phyloP scores from a whole-genome alignment of 2,888 invertebrate genomes.

The Acrobasis consociella region DNA sequence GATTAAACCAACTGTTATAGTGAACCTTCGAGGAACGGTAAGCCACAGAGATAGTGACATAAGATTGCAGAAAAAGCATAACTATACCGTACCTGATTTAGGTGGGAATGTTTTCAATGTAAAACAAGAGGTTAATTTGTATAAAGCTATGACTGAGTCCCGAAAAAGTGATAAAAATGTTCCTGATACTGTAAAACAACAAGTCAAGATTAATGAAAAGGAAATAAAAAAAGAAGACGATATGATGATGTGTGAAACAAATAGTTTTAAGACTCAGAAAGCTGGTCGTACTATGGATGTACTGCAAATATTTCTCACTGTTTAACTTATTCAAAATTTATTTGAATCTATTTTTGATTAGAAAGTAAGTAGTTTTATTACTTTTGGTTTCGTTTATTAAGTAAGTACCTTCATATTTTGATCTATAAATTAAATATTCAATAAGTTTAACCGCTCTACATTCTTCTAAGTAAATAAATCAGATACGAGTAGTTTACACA shows the following conservation, averaged over 20 bases:
- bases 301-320: constrained; percentile 63
- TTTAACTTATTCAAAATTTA: constrained; percentile 38
- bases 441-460: neutral
- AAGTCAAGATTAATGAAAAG: constrained; percentile 43
- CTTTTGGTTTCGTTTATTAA: neutral
- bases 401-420: neutral
- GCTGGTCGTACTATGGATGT: constrained; percentile 51
- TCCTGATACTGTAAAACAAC: constrained; percentile 47
- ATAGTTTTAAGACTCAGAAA: constrained; percentile 44
- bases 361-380: constrained; percentile 20
- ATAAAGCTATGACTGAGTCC: constrained; percentile 40
- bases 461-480: neutral
- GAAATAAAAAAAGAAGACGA: constrained; percentile 55
- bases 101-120: constrained; percentile 72
- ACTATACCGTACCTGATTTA: constrained; percentile 43
- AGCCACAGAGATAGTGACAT: constrained; percentile 68
- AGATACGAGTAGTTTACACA: neutral
- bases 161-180: constrained; percentile 37
- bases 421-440: neutral
- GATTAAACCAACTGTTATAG: constrained; percentile 74
- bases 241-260: constrained; percentile 66
- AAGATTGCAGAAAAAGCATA: constrained; percentile 55
- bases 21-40: constrained; percentile 70
- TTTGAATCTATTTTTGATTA: constrained; percentile 21
- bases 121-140: constrained; percentile 72